Conservation (phyloP, 2,113 vertebrate species). For the Lynx canadensis region DNA sequence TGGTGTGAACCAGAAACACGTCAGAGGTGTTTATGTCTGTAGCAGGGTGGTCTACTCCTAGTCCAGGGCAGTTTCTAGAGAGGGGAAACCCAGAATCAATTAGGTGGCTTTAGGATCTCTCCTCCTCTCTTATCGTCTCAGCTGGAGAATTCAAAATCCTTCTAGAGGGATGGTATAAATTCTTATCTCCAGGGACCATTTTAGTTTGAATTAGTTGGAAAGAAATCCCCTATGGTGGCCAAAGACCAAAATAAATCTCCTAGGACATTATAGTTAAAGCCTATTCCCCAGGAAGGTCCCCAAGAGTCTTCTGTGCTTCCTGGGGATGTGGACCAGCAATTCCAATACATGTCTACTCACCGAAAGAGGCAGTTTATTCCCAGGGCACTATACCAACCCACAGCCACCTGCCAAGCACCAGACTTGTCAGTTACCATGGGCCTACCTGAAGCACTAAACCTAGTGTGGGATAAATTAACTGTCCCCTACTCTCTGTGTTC, state of each 20-base stretch:
- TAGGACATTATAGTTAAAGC: slow-evolving; percentile 3
- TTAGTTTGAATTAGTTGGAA: slow-evolving; percentile 52
- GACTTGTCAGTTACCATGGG: background rate
- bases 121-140: background rate
- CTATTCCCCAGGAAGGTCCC: background rate
- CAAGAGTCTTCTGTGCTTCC: slow-evolving; percentile 3
- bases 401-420: background rate
- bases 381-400: background rate
- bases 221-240: background rate
- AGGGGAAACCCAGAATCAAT: background rate
- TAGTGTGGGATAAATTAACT: background rate
- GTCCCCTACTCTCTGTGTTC: background rate
- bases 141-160: background rate
- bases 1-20: background rate
- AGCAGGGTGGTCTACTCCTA: background rate
- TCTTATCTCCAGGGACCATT: slow-evolving; percentile 4
- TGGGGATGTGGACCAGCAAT: background rate
- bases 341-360: background rate
- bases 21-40: background rate
- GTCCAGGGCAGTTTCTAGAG: background rate
- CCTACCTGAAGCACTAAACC: background rate
- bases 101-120: background rate
- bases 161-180: background rate
- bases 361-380: background rate
- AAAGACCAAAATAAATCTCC: slow-evolving; percentile 21